Evolutionary conservation across 2,888 invertebrate genomes (phyloP).

Genomic region (Protodeltote pygarga): DNA sequence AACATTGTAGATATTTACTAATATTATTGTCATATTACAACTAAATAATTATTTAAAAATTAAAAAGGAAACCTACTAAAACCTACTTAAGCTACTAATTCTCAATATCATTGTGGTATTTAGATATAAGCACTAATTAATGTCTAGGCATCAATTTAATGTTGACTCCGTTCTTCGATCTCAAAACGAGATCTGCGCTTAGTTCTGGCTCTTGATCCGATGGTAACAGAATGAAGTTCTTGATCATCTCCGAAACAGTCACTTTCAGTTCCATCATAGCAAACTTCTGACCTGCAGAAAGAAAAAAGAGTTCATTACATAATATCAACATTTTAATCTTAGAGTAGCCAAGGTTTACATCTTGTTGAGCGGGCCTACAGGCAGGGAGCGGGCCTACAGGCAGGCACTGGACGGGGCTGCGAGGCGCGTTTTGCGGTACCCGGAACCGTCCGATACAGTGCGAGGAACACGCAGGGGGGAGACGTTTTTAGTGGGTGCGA

Average conservation of each 20-base stretch:
- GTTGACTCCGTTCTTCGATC: constrained; percentile 65
- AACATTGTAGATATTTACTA: too few relatives aligned
- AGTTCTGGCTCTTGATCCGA: constrained; percentile 68
- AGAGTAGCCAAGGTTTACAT: too few relatives aligned
- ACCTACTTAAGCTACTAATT: too few relatives aligned
- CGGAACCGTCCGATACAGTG: too few relatives aligned
- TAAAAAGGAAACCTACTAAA: too few relatives aligned
- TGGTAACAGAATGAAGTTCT: constrained; percentile 70
- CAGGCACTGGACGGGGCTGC: too few relatives aligned
- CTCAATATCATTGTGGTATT: constrained; percentile 1
- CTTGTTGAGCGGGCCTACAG: neutral
- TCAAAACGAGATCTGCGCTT: constrained; percentile 70
- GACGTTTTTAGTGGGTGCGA: too few relatives aligned
- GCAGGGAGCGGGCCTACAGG: too few relatives aligned
- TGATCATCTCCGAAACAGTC: constrained; percentile 80
- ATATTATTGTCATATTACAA: neutral
- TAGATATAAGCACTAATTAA: constrained; percentile 10
- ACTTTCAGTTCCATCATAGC: constrained; percentile 86
- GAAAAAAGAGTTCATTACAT: neutral
- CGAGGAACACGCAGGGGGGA: too few relatives aligned
- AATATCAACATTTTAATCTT: too few relatives aligned
- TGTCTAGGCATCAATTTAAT: constrained; percentile 59
- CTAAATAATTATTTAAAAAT: neutral
- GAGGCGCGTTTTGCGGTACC: too few relatives aligned
- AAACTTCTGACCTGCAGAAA: constrained; percentile 68